phyloP scores from a whole-genome alignment of 2,113 vertebrate genomes.

The Verasper variegatus region DNA sequence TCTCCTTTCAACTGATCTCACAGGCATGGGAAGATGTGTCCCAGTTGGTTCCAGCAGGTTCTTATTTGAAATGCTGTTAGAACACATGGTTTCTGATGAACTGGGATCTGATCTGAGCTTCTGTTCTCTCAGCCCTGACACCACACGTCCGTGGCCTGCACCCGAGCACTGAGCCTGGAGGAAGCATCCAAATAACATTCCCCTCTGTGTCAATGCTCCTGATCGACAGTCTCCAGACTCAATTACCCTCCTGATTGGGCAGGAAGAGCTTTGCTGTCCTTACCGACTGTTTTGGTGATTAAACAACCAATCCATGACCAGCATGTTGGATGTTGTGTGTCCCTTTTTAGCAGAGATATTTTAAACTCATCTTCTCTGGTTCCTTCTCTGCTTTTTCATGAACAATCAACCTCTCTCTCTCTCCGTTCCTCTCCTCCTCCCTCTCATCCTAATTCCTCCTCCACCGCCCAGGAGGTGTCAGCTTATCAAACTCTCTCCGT shows the following conservation, averaged over 20 bases:
- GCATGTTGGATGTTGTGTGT: background rate
- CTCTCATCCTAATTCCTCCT: slow-evolving; percentile 3
- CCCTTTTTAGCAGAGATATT: background rate
- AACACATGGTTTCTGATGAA: slow-evolving; percentile 2
- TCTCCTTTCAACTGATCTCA: slow-evolving; percentile 4
- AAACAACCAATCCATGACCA: background rate
- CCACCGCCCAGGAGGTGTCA: background rate
- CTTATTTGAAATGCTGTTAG: slow-evolving; percentile 11
- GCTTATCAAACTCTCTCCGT: slow-evolving; percentile 6
- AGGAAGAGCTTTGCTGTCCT: slow-evolving; percentile 6
- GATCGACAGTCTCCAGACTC: slow-evolving; percentile 45
- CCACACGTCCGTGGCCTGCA: slow-evolving; percentile 50
- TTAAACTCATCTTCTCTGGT: background rate
- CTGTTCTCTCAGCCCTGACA: slow-evolving; percentile 32
- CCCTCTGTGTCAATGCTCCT: slow-evolving; percentile 16
- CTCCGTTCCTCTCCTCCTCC: background rate
- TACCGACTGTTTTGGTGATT: background rate
- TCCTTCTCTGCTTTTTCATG: background rate
- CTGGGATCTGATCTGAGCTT: slow-evolving; percentile 35
- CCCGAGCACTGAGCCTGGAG: slow-evolving; percentile 39
- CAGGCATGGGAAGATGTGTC: background rate
- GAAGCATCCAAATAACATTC: slow-evolving; percentile 45
- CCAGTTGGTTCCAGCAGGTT: slow-evolving; percentile 1
- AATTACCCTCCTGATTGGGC: slow-evolving; percentile 24
- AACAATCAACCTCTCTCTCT: background rate